A percentile compares a stretch with the other conserved stretches of the same genome.
Conservation (phyloP, 2,113 vertebrate species). For the Trochalopteron elliotii region DNA sequence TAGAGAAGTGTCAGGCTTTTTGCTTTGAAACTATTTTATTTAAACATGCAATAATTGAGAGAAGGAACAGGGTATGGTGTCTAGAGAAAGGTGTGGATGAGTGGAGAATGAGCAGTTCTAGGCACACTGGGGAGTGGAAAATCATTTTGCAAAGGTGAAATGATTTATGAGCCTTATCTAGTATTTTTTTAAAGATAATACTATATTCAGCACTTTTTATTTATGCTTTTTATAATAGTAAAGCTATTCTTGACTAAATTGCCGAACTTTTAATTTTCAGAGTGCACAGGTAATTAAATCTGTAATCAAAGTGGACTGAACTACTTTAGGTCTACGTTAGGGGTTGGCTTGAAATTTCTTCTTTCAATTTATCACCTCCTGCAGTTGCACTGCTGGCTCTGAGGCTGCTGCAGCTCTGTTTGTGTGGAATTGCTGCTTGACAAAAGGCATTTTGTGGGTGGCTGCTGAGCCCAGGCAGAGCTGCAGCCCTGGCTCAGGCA, state of each 20-base stretch:
- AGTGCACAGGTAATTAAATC: not conserved
- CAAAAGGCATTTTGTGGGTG: not conserved
- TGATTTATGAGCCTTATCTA: conserved; percentile 49
- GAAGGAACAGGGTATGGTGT: conserved; percentile 24
- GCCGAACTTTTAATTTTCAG: not conserved
- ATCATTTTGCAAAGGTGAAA: conserved; percentile 2
- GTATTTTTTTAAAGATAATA: conserved; percentile 50
- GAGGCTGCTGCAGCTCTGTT: not conserved
- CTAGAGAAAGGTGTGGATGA: not conserved
- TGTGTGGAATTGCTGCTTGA: not conserved
- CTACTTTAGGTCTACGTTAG: not conserved
- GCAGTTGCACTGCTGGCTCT: not conserved
- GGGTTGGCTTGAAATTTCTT: not conserved
- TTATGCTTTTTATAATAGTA: conserved; percentile 61
- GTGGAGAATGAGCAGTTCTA: not conserved
- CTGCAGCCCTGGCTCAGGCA: not conserved
- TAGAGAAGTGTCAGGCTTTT: not conserved
- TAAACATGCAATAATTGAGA: conserved; percentile 64
- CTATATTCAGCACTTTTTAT: conserved; percentile 63
- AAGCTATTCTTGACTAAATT: not conserved
- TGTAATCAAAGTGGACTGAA: not conserved
- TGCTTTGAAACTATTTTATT: conserved; percentile 53
- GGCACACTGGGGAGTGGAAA: not conserved
- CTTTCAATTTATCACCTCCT: not conserved
- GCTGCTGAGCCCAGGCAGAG: not conserved